Percentiles rank a stretch among this genome's conserved stretches.
These are phyloP conservation scores for Hyla sarda DNA, from an alignment of 2,113 vertebrate genomes.

Conservation along the genomic window DNA sequence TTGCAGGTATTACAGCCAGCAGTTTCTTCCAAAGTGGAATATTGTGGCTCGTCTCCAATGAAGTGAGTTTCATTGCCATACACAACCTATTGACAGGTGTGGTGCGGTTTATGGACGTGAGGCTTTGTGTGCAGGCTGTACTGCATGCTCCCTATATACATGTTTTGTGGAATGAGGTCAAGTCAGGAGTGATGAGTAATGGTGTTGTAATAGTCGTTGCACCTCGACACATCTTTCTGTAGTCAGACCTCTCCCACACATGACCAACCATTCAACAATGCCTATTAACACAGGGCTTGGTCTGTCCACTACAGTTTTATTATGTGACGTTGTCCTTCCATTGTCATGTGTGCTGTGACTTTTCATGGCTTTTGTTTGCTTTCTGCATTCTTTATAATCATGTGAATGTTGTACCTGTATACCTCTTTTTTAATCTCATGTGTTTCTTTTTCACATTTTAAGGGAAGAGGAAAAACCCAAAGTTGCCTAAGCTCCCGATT, in stretches of 20 bases:
- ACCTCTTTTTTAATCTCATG: neutral
- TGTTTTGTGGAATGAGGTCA: neutral
- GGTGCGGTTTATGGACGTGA: no score
- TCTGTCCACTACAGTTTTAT: neutral
- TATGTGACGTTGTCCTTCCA: neutral
- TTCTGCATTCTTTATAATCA: neutral
- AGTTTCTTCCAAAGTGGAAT: no score
- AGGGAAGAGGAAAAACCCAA: conserved; percentile 89
- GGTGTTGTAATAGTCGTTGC: neutral
- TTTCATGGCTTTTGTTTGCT: neutral
- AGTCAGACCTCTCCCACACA: conserved; percentile 9
- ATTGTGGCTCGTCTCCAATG: no score
- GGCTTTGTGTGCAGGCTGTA: neutral
- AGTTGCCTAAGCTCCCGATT: conserved; percentile 85
- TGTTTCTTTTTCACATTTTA: conserved; percentile 49
- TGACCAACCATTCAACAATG: neutral
- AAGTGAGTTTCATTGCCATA: no score
- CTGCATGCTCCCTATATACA: neutral
- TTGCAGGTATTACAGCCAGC: no score
- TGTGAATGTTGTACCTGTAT: neutral
- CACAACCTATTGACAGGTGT: no score
- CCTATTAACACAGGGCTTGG: neutral
- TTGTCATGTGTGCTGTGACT: neutral
- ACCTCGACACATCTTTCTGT: neutral
- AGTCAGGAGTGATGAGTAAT: neutral